Evolutionary conservation across 2,888 invertebrate genomes (phyloP), one percentile per base, ranked within the genome.

Genomic region (Schizotus pectinicornis): DNA sequence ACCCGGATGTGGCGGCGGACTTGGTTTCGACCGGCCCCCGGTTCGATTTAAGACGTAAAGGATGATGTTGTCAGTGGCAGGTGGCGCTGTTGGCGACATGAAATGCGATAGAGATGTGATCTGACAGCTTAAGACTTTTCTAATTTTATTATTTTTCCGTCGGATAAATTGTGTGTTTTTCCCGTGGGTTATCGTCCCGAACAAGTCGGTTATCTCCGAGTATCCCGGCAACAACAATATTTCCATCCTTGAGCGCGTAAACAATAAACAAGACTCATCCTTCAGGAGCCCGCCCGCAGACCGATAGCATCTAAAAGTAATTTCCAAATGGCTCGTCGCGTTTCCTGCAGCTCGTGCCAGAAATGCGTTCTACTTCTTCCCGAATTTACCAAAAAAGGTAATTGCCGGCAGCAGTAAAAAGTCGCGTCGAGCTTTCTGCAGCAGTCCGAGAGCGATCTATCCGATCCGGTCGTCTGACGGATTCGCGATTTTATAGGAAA

Each of bases 41-140:
- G 62, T 67, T 68, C 67, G 69, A 68, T 70, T 69, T 64, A 65
- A 67, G 70, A 65, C 65, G 67, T 67, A 68, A 72, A 71, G 69
- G 71, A 73, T 73, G 73, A 71, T 70, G 73, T 68, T 74, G 74
- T 74, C 74, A 74, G 65, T 63, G 65, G 66, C 74, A 74, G 72
- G 72, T 72, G 74, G 62, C 65, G 70, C 69, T 63, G 63, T 59
- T 67, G 65, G 67, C 66, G 67, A 67, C 72, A 69, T 70, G 68
- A 70, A 68, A 69, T 70, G 67, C 71, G 68, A 72, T 69, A 63
- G 69, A 69, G 66, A 72, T 72, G 70, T 70, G 71, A 72, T 72
- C 72, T 66, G 70, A 67, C 71, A 67, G 63, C 60, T 70, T 67
- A 69, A 73, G 69, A 66, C 64, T 64, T 65, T 65, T 70, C 67